Evolutionary conservation across 2,888 invertebrate species (phyloP).

Genomic region (Drosophila kokeensis): DNA sequence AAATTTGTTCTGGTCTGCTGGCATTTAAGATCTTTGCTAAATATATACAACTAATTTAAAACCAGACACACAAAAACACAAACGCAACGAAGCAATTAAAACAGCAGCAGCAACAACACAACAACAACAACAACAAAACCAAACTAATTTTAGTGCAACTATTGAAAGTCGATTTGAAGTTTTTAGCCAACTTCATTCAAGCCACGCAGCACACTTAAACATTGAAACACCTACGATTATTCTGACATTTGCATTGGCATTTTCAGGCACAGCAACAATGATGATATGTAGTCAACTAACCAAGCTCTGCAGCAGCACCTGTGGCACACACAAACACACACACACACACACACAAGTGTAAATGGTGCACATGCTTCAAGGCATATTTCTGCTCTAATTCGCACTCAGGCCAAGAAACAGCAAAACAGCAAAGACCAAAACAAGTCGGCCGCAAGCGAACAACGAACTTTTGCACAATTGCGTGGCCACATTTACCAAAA

Average conservation of each 20-base stretch:
- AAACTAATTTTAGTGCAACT: constrained; percentile 42
- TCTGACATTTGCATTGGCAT: constrained; percentile 52
- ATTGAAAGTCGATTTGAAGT: constrained; percentile 21
- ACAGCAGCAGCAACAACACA: constrained; percentile 8
- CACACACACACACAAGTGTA: constrained; percentile 22
- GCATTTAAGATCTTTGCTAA: constrained; percentile 50
- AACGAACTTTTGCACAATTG: constrained; percentile 76
- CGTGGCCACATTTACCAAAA: constrained; percentile 69
- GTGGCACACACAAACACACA: constrained; percentile 24
- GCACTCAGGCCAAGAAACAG: constrained; percentile 77
- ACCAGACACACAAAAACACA: constrained; percentile 35
- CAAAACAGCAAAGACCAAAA: constrained; percentile 22
- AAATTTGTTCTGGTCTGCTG: constrained; percentile 78
- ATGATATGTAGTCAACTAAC: constrained; percentile 17
- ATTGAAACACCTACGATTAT: constrained; percentile 11
- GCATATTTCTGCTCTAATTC: constrained; percentile 82
- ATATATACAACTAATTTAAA: constrained; percentile 26
- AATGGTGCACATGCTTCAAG: constrained; percentile 73
- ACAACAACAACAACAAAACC: constrained; percentile 13
- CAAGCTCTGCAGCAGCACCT: constrained; percentile 26
- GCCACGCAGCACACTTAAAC: constrained; percentile 3
- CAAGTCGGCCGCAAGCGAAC: constrained; percentile 31
- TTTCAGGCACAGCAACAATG: constrained; percentile 31
- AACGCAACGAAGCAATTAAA: constrained; percentile 70
- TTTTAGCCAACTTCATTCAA: neutral